Evolutionary conservation across 2,113 vertebrate genomes (phyloP).

Genomic region (Trachemys scripta): DNA sequence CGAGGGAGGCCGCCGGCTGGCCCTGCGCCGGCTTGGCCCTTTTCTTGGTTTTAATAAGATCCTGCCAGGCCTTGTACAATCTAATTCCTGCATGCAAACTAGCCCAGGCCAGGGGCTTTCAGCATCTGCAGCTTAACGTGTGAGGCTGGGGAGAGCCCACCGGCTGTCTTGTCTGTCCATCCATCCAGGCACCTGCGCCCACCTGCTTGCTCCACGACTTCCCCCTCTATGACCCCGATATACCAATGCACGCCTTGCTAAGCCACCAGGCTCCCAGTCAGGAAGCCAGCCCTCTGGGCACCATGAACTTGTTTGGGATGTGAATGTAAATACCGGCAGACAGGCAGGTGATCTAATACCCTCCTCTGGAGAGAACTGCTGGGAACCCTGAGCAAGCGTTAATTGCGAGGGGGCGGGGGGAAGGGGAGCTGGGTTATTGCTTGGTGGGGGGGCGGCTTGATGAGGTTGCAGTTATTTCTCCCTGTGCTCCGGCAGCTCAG

Average conservation of each 20-base stretch:
- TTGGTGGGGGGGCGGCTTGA: conserved; percentile 28
- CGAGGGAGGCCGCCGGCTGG: not conserved
- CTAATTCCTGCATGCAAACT: not conserved
- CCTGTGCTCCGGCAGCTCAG: conserved; percentile 16
- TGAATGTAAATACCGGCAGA: not conserved
- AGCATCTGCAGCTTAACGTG: not conserved
- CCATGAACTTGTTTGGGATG: not conserved
- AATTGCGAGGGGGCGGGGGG: not conserved
- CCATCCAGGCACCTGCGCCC: not conserved
- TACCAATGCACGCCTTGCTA: not conserved
- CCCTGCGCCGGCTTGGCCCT: not conserved
- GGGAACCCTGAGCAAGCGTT: conserved; percentile 1
- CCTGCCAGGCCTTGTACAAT: not conserved
- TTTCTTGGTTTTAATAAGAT: not conserved
- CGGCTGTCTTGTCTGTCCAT: not conserved
- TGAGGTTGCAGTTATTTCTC: conserved; percentile 63
- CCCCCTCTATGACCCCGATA: conserved; percentile 25
- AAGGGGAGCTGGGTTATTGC: conserved; percentile 1
- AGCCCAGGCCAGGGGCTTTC: not conserved
- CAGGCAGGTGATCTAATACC: not conserved
- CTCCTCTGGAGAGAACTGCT: not conserved
- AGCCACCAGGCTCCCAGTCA: not conserved
- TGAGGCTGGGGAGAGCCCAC: not conserved
- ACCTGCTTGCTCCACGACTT: not conserved
- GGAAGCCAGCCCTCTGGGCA: not conserved